A percentile compares a stretch with the other conserved stretches of the same genome.
phyloP scores from a whole-genome alignment of 30 jellyfish, hydroid and myxozoan genomes.

The Hydra vulgaris region DNA sequence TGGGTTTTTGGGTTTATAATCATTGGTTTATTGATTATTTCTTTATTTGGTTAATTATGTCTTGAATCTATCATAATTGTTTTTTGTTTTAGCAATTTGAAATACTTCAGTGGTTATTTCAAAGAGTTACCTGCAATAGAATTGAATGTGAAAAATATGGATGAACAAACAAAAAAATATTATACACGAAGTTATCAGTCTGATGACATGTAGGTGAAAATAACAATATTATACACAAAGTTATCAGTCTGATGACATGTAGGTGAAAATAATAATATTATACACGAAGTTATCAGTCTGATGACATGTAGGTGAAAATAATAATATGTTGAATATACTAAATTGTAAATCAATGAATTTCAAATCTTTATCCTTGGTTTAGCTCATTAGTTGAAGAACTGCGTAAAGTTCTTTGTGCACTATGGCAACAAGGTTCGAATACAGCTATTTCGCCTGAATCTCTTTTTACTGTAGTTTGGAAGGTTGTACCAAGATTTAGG shows the following conservation, averaged over 20 bases:
- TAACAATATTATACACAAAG: slow-evolving; percentile 75
- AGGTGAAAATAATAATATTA: slow-evolving; percentile 53
- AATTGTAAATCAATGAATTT: no score
- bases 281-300: slow-evolving; percentile 87
- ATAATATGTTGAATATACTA: slow-evolving; percentile 36
- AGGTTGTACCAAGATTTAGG: slow-evolving; percentile 95
- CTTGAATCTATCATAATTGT: not conserved
- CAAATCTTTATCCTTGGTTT: not conserved
- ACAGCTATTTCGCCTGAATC: slow-evolving; percentile 85
- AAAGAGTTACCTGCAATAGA: slow-evolving; percentile 93
- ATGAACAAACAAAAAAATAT: slow-evolving; percentile 47
- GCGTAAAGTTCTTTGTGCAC: slow-evolving; percentile 74
- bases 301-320: slow-evolving; percentile 68
- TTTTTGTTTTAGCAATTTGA: slow-evolving; percentile 50
- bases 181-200: slow-evolving; percentile 86
- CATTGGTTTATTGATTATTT: no score
- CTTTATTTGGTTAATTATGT: no score
- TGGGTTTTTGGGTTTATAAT: no score
- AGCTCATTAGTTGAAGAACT: slow-evolving; percentile 87
- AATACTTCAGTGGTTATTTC: slow-evolving; percentile 90
- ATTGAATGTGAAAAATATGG: slow-evolving; percentile 48
- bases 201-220: slow-evolving; percentile 77
- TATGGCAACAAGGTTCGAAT: slow-evolving; percentile 78
- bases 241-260: slow-evolving; percentile 86
- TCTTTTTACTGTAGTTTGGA: slow-evolving; percentile 86